Percentiles rank a stretch among this genome's conserved stretches.
These are phyloP conservation scores for Halocynthia roretzi DNA, from an alignment of 23 tunicate genomes.

Conservation along the genomic window DNA sequence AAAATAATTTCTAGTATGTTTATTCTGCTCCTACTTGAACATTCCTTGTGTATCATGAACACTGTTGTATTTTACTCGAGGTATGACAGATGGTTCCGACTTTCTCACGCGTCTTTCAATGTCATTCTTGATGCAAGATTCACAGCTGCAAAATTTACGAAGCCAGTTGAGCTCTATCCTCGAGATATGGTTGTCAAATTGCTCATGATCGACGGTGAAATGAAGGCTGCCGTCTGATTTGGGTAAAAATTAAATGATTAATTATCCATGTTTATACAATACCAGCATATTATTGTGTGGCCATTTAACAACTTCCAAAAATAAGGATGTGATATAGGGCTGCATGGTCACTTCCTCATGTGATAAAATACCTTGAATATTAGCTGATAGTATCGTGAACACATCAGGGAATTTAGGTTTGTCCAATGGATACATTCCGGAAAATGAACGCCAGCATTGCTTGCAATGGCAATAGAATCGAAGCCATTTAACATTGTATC, in stretches of 20 bases:
- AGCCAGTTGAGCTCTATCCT: neutral
- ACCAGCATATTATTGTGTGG: too few relatives aligned
- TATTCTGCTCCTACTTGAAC: neutral
- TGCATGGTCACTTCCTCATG: neutral
- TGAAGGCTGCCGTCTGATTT: neutral
- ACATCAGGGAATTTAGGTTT: neutral
- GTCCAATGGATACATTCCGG: slow-evolving; percentile 12
- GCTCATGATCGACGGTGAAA: neutral
- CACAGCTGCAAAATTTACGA: neutral
- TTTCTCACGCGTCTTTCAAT: neutral
- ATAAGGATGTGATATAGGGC: neutral
- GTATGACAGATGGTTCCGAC: neutral
- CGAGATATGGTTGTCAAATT: neutral
- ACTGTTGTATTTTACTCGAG: neutral
- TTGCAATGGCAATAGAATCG: slow-evolving; percentile 2
- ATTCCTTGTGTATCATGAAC: neutral
- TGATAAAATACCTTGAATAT: neutral
- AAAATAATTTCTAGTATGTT: neutral
- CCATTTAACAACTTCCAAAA: neutral
- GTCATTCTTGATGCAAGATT: neutral
- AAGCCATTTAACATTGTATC: slow-evolving; percentile 6
- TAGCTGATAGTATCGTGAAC: neutral
- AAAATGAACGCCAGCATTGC: neutral
- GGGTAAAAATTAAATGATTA: neutral
- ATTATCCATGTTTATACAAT: neutral